These are phyloP conservation scores for Burhinus oedicnemus DNA, from an alignment of 2,113 vertebrate species.

Conservation along the genomic window DNA sequence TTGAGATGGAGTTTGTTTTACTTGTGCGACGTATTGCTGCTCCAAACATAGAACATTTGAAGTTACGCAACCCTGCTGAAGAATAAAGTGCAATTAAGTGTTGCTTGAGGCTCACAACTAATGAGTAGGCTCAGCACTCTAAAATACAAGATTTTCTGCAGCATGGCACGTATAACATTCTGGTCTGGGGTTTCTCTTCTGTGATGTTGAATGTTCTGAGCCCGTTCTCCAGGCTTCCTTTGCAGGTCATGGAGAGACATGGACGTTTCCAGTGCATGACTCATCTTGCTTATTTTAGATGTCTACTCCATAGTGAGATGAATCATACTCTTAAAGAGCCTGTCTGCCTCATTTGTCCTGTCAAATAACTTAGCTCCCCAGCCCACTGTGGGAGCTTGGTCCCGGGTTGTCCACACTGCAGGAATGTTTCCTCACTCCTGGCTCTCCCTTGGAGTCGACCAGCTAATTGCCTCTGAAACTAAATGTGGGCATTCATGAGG, in stretches of 20 bases:
- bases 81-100: background rate
- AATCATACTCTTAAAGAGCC: background rate
- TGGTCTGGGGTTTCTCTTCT: background rate
- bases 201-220: background rate
- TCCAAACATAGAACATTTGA: background rate
- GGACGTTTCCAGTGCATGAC: background rate
- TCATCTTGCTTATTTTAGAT: slow-evolving; percentile 1
- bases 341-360: background rate
- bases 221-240: background rate
- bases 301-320: background rate
- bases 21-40: background rate
- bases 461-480: background rate
- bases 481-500: accelerated
- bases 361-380: background rate
- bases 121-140: background rate
- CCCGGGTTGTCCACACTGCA: background rate
- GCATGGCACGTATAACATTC: background rate
- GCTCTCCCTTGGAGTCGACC: background rate
- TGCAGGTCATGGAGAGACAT: background rate
- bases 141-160: background rate
- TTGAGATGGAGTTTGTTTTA: background rate
- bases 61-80: background rate
- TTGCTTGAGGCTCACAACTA: background rate
- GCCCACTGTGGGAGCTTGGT: background rate
- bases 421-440: background rate